Base-by-base conservation (phyloP, 2,888 invertebrate genomes). In the Microchrysa polita region DNA sequence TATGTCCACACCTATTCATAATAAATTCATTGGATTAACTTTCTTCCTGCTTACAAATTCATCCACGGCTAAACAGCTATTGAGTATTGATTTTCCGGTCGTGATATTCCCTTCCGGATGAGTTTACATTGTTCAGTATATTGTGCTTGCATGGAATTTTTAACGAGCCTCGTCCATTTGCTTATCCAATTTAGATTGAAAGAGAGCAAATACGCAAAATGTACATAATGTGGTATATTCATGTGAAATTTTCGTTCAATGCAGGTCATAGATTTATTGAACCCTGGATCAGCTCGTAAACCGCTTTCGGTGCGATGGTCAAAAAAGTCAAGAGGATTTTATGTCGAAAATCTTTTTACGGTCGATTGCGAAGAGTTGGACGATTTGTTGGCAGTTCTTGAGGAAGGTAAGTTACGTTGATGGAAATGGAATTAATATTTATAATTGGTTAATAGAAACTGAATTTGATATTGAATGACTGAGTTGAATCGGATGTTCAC, bases 281-380 rank as follows among this genome's bases (percentile, higher is more conserved):
- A 97, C 86, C 94, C 96, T 0, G 94, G 94, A 34, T 90, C 88
- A 55, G 89, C 91, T 0, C 88, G 93, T 67, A 85, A 84, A 82
- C 93, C 96, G 0, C 87, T 97, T 59, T 92, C 94, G 73, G 96
- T 97, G 12, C 88, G 97, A 65, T 97, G 97, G 97, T 94, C 95
- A 57, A 96, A 97, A 83, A 96, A 96, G 82, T 92, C 92, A 63
- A 87, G 94, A 14, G 93, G 96, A 2, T 97, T 97, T 84, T 97
- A 96, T 83, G 97, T 97, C 5, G 97, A 97, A 84, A 97, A 97
- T 84, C 88, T 95, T n/a, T 97, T 97, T 83, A 94, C 93, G 0
- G 95, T 97, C 0, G 96, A 97, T 82, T 97, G 97, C 82, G 95
- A 96, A 82, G 93, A 95, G 80, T 85, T 96, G 61, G 97, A 97